Evolutionary conservation across 2,113 vertebrate genomes (phyloP).

Genomic region (Zingel zingel): DNA sequence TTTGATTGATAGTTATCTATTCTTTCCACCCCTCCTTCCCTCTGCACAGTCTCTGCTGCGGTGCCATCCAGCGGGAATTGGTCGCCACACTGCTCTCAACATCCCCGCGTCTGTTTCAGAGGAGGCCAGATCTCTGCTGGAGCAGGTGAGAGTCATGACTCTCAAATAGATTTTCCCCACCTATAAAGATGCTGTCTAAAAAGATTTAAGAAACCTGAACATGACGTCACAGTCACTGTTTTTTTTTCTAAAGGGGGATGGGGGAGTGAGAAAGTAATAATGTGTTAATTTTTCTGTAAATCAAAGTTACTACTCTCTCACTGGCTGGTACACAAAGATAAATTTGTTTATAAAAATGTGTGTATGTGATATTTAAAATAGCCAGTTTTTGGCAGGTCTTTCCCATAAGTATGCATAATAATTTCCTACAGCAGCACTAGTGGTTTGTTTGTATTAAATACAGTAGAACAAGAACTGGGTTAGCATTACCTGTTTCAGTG

Average conservation of each 20-base stretch:
- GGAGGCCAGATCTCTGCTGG: conserved; percentile 93
- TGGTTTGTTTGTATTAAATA: not conserved
- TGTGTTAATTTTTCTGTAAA: not conserved
- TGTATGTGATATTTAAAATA: not conserved
- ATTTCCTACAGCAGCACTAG: not conserved
- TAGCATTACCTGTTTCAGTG: not conserved
- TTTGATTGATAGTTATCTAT: conserved; percentile 64
- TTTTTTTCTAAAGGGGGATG: not conserved
- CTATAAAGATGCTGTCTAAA: no score
- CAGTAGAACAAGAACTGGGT: conserved; percentile 5
- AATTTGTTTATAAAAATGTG: not conserved
- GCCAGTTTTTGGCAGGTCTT: not conserved
- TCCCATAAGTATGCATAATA: not conserved
- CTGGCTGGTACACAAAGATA: not conserved
- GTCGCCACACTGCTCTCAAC: conserved; percentile 92
- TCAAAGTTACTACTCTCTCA: not conserved
- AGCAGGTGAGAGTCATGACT: conserved; percentile 86
- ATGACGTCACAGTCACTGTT: not conserved
- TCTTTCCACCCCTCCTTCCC: conserved; percentile 59
- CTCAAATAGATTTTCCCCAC: not conserved
- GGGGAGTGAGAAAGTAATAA: not conserved
- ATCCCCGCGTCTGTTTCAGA: conserved; percentile 94
- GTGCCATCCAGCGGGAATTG: conserved; percentile 96
- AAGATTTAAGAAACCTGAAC: not conserved
- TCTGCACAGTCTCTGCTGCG: conserved; percentile 85